Evolutionary conservation across 2,797 vertebrate genomes (phyloP).

Genomic region (Botia kubotai): DNA sequence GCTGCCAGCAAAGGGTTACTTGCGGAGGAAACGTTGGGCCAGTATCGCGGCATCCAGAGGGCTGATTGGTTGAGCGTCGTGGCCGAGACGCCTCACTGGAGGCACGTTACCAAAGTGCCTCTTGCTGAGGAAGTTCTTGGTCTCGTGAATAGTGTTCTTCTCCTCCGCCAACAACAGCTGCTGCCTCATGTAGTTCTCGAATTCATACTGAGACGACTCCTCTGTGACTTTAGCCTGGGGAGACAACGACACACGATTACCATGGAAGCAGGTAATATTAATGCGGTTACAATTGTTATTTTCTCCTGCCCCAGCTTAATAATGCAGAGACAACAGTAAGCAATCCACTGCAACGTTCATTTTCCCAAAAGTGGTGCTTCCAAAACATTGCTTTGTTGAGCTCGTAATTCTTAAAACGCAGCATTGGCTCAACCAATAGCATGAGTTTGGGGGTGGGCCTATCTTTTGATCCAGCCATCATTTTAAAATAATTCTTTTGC

Average conservation of each 20-base stretch:
- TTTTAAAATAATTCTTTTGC: too few species aligned
- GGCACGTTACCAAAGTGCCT: slow-evolving; percentile 92
- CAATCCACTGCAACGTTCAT: too few species aligned
- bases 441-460: too few species aligned
- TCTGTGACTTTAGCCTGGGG: slow-evolving; percentile 90
- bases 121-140: slow-evolving; percentile 92
- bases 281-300: neutral
- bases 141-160: slow-evolving; percentile 95
- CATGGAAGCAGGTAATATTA: neutral
- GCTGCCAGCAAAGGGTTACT: slow-evolving; percentile 74
- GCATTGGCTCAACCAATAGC: too few species aligned
- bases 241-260: slow-evolving; percentile 11
- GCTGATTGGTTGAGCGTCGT: slow-evolving; percentile 95
- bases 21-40: slow-evolving; percentile 94
- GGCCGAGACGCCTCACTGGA: slow-evolving; percentile 91
- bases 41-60: slow-evolving; percentile 94
- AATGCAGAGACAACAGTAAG: neutral
- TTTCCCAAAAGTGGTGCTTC: too few species aligned
- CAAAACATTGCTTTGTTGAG: neutral
- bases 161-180: slow-evolving; percentile 97
- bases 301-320: neutral
- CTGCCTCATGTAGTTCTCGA: slow-evolving; percentile 99
- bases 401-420: too few species aligned
- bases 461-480: neutral
- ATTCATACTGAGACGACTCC: slow-evolving; percentile 98